A percentile compares a stretch with the other conserved stretches of the same genome.
These are phyloP conservation scores for Cynopterus brachyotis DNA, from an alignment of 2,113 vertebrate genomes.

Conservation along the genomic window DNA sequence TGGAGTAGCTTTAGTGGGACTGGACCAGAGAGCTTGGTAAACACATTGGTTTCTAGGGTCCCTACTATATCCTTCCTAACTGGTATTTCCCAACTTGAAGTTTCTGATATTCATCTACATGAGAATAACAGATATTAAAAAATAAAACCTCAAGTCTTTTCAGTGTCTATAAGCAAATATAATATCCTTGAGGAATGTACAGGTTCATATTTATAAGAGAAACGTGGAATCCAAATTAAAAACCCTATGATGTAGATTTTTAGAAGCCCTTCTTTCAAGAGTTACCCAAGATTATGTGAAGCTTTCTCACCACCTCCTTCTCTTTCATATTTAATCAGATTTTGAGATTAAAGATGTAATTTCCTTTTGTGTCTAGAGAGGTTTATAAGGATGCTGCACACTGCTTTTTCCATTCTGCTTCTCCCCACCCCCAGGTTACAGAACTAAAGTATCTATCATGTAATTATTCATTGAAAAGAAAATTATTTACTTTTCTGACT, in stretches of 20 bases:
- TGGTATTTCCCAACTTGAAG: not conserved
- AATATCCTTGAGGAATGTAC: conserved; percentile 26
- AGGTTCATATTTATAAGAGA: conserved; percentile 47
- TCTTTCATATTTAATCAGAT: conserved; percentile 70
- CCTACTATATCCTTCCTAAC: not conserved
- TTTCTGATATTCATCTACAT: conserved; percentile 1
- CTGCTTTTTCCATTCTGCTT: not conserved
- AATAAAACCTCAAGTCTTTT: conserved; percentile 13
- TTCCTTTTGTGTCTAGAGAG: conserved; percentile 68
- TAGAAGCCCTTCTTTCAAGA: conserved; percentile 14
- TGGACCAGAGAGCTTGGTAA: not conserved
- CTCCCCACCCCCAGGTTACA: not conserved
- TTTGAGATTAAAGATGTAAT: conserved; percentile 76
- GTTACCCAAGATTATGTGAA: not conserved
- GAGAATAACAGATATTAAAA: conserved; percentile 45
- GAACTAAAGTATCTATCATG: conserved; percentile 37
- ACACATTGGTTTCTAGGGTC: not conserved
- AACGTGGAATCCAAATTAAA: conserved; percentile 35
- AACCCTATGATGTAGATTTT: not conserved
- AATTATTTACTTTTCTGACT: conserved; percentile 62
- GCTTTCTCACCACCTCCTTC: not conserved
- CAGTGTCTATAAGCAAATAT: conserved; percentile 16
- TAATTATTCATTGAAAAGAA: conserved; percentile 55
- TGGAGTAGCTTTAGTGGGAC: too few relatives aligned
- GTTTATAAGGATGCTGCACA: conserved; percentile 55